These are phyloP conservation scores for Pyrgus malvae DNA, from an alignment of 2,888 invertebrate genomes.

Conservation along the genomic window DNA sequence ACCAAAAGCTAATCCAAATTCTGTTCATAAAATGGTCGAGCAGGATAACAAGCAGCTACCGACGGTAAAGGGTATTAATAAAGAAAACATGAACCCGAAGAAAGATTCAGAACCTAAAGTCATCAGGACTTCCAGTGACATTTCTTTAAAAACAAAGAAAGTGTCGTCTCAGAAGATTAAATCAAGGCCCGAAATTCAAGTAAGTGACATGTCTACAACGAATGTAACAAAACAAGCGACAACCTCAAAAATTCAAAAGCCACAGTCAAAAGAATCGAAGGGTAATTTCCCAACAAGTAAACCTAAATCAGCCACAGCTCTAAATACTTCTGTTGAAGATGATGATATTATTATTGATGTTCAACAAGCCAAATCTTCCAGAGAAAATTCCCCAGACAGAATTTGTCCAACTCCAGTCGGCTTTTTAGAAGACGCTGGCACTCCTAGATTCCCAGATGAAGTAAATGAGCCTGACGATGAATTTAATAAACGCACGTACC, in stretches of 20 bases:
- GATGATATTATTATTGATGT: conserved; percentile 85
- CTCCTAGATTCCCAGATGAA: conserved; percentile 87
- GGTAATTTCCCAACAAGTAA: conserved; percentile 62
- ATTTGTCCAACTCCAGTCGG: conserved; percentile 85
- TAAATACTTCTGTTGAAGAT: conserved; percentile 73
- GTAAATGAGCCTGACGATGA: conserved; percentile 89
- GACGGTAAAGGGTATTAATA: conserved; percentile 57
- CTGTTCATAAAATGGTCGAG: conserved; percentile 45
- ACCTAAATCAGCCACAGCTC: conserved; percentile 74
- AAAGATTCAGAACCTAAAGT: conserved; percentile 70
- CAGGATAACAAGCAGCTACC: conserved; percentile 57
- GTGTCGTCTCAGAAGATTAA: conserved; percentile 66
- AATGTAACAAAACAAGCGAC: conserved; percentile 50
- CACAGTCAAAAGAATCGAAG: conserved; percentile 50
- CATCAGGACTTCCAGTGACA: conserved; percentile 81
- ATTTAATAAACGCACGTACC: conserved; percentile 58
- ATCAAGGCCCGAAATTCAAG: conserved; percentile 76
- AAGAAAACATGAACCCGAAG: conserved; percentile 60
- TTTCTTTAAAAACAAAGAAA: conserved; percentile 75
- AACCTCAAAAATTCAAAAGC: conserved; percentile 46
- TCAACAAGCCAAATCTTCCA: conserved; percentile 87
- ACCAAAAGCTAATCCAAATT: conserved; percentile 44
- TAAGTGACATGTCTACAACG: conserved; percentile 55
- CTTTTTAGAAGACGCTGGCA: conserved; percentile 80
- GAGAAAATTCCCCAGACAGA: conserved; percentile 88